Percentiles rank a stretch among this genome's conserved stretches.
Evolutionary conservation across 2,113 vertebrate species (phyloP).

Genomic region (Psittacula cyanocephala): DNA sequence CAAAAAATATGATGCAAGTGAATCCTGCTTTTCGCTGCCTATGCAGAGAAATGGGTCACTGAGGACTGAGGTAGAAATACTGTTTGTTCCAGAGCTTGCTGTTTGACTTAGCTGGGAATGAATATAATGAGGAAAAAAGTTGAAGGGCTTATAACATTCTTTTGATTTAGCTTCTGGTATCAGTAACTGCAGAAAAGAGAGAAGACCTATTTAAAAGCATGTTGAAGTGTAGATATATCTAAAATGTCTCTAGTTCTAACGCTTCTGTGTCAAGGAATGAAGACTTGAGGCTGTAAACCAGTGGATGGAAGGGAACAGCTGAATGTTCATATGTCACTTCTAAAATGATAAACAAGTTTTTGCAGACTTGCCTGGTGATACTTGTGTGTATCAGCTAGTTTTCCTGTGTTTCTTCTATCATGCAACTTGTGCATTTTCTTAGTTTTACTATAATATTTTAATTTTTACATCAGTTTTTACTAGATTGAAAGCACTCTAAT

Average conservation of each 20-base stretch:
- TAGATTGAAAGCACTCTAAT: background rate
- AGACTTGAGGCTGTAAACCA: background rate
- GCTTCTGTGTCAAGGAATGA: background rate
- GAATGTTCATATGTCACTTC: background rate
- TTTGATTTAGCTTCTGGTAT: slow-evolving; percentile 13
- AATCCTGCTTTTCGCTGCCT: background rate
- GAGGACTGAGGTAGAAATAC: background rate
- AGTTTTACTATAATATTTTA: background rate
- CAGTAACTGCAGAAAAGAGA: background rate
- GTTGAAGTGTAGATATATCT: background rate
- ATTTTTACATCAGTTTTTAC: background rate
- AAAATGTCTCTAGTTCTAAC: background rate
- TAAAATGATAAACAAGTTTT: background rate
- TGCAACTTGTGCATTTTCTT: background rate
- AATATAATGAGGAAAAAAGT: background rate
- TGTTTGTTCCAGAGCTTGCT: background rate
- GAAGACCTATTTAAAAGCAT: background rate
- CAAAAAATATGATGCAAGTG: background rate
- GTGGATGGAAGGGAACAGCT: background rate
- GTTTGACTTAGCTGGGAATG: background rate
- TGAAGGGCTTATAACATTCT: background rate
- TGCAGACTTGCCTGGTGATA: background rate
- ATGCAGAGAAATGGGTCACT: background rate
- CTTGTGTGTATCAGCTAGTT: background rate
- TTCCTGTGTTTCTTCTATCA: background rate